Percentiles rank a stretch among this genome's conserved stretches.
These are phyloP conservation scores for Otus sunia DNA, from an alignment of 2,113 vertebrate species.

Conservation along the genomic window DNA sequence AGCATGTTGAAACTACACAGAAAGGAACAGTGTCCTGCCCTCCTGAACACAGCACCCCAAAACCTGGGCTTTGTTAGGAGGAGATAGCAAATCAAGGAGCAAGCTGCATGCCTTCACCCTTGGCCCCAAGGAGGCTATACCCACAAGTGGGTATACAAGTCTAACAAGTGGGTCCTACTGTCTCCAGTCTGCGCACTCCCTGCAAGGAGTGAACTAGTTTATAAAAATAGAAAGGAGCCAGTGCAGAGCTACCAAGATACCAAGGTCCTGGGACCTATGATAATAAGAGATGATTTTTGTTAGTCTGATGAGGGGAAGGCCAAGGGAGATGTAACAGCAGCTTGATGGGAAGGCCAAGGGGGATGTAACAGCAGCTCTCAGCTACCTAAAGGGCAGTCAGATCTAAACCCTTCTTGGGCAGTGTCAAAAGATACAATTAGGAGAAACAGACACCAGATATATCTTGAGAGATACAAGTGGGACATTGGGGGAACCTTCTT, in stretches of 20 bases:
- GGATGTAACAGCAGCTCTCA: background rate
- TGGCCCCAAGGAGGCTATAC: background rate
- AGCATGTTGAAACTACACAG: background rate
- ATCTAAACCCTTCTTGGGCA: background rate
- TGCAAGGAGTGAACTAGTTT: background rate
- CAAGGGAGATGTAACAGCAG: background rate
- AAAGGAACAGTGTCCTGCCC: background rate
- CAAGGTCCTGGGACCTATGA: background rate
- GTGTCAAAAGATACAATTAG: background rate
- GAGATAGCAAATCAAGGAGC: background rate
- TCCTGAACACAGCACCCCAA: background rate
- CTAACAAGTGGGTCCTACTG: background rate
- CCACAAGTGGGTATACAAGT: background rate
- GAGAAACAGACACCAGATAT: background rate
- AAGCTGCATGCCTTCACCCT: background rate
- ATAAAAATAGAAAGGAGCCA: background rate
- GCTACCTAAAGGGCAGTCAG: background rate
- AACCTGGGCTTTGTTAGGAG: background rate
- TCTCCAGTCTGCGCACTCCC: background rate
- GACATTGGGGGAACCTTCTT: background rate
- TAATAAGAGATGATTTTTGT: background rate
- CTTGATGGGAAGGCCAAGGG: background rate
- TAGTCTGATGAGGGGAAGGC: background rate
- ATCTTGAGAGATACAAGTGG: background rate
- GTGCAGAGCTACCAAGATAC: background rate